Evolutionary conservation across 2,888 invertebrate genomes (phyloP), one percentile per base, ranked within the genome.

Genomic region (Aelia acuminata): DNA sequence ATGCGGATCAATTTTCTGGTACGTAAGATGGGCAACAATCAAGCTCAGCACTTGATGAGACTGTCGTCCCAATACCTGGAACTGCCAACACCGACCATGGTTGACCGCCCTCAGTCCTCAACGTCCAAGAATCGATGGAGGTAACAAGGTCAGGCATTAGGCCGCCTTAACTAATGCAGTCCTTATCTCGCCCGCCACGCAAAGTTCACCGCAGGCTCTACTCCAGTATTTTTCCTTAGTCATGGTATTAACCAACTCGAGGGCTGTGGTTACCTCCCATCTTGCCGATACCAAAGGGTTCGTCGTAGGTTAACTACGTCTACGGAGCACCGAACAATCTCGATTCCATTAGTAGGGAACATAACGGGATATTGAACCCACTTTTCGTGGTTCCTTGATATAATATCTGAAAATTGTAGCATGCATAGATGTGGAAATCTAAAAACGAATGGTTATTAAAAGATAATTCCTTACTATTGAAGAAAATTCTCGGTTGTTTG

Each of bases 71-170:
- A n/a, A n/a, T n/a, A n/a, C n/a, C n/a, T n/a, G n/a, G n/a, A n/a
- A n/a, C n/a, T n/a, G n/a, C n/a, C n/a, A 8, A 57, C 13, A 70
- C 63, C 63, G 0, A 35, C 4, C 1, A 35, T 35, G 31, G 63
- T 70, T 70, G 63, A 35, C 63, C 63, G 35, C 63, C 7, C 63
- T 1, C 18, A 70, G 63, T 70, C 63, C 63, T 70, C 26, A 8
- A 57, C 8, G 3, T 57, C 26, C 57, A 31, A 35, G 63, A 70
- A 70, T 70, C 63, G 43, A 47, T 80, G 43, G 22, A 39, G 43
- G 80, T 80, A 80, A 80, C 80, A 43, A 80, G 80, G 80, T 80
- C 80, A 47, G 43, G 43, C 80, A 80, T 43, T 80, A 80, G 43
- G 43, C 80, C 80, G 70, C 43, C 80, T 20, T 70, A 35, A 70